Evolutionary conservation across 2,113 vertebrate genomes (phyloP), one percentile per base, ranked within the genome.

Genomic region (Crypturellus undulatus): DNA sequence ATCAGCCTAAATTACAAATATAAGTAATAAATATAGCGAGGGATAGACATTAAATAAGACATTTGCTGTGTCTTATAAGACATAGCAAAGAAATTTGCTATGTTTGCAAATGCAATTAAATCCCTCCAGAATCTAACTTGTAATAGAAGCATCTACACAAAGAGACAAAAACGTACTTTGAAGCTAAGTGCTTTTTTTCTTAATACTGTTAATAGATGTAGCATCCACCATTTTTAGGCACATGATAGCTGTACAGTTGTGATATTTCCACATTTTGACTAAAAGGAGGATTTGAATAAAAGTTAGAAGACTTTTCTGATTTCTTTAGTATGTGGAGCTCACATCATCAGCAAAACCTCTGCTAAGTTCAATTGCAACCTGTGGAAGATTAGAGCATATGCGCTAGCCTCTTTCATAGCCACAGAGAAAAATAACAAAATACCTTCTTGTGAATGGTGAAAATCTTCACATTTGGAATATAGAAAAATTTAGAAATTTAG

Each of bases 181-280:
- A 60, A 40, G 25, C 6, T 45, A 51, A 58, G 4, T 52, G 5
- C 54, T 70, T 12, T 28, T 45, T 45, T 85, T 52, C 68, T 40
- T n/a, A 72, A 38, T 40, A 28, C 8, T 16, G 6, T 38, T 22
- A 20, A 2, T 59, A 42, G 26, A 42, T 24, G 12, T 28, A 62
- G 38, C 36, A 90, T 10, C 80, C 82, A 26, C 86, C 47, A 58
- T 89, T 90, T 19, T 51, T 80, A 90, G 58, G 12, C 36, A 34
- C 71, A 56, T 49, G 7, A 43, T 76, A 11, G 7, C 28, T 77
- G 2, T 65, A 30, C 49, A 8, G 1, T 56, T 89, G 87, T 2
- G 28, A 17, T 22, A 26, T 84, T 95, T 92, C 86, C 47, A 64
- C 15, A 70, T 73, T 78, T 89, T 69, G 28, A 59, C 3, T 78